Base-by-base conservation (phyloP, 2,113 vertebrate genomes). In the Centropus bengalensis region DNA sequence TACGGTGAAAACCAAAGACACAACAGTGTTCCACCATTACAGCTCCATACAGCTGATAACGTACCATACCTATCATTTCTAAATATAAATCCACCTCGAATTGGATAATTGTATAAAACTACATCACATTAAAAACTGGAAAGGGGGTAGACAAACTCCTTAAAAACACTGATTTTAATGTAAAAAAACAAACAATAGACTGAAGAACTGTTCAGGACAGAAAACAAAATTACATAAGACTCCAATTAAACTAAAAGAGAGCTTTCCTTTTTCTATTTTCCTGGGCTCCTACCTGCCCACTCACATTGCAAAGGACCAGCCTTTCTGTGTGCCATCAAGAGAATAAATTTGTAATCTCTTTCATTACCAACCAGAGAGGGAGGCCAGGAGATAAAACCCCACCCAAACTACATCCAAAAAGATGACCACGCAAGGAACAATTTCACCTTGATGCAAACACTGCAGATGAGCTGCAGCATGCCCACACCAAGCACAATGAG, bases 41-140 rank as follows among this genome's bases (percentile, higher is more conserved):
- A 45, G 40, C 16, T 17, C 10, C 4, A 49, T 4, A 27, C 22
- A 82, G 27, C 8, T 67, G 23, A n/a, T 60, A 49, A n/a, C 9
- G 21, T 4, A 44, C 12, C 3, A 0, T 20, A 83, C 2, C 8
- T 14, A 9, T 20, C 24, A 36, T 18, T 21, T 22, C 5, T 19
- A 8, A 0, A 6, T 28, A 20, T 27, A 56, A 58, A 56, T 36
- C 36, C 36, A 36, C 36, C 36, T 36, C 36, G 9, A 7, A 36
- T 36, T 36, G 36, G 36, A 36, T 36, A 36, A 36, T 36, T 45
- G 17, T 30, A 21, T 28, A 52, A 58, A 56, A 32, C 30, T 9
- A 45, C 24, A 15, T 42, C 18, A 52, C 9, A 11, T 58, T 17
- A 79, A 69, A 63, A 79, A 58, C 0, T 64, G n/a, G 14, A 33